Conservation (phyloP, 64 coral and sea anemone genomes). For the Cladopsammia gracilis region DNA sequence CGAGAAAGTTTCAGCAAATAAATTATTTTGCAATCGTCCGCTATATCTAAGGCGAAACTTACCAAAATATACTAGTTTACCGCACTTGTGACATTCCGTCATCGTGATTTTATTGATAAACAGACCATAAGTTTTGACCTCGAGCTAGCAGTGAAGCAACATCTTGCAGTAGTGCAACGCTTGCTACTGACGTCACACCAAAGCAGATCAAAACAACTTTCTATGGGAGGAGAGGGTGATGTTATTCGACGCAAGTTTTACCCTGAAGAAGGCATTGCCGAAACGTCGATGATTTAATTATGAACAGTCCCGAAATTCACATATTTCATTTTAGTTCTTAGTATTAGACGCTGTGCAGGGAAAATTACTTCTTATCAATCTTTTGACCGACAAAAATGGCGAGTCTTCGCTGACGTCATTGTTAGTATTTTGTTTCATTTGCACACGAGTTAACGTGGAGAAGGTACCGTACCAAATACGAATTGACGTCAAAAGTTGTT, state of each 20-base stretch:
- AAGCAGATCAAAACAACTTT: conserved; percentile 25
- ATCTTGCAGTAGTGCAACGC: not conserved
- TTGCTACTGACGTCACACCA: conserved; percentile 69
- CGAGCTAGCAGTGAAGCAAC: not conserved
- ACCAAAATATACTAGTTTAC: conserved; percentile 98
- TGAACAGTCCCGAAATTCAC: no score
- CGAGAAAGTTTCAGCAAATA: not conserved
- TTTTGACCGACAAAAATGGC: no score
- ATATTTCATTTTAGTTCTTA: no score
- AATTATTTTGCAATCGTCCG: not conserved
- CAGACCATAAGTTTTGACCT: not conserved
- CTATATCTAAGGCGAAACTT: conserved; percentile 27
- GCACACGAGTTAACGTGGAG: no score
- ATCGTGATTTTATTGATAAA: conserved; percentile 47
- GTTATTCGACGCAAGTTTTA: not conserved
- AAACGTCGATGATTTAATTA: no score
- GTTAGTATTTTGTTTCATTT: no score
- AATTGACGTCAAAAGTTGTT: no score
- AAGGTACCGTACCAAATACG: no score
- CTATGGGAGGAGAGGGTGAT: not conserved
- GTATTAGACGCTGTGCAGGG: no score
- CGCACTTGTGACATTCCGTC: conserved; percentile 98
- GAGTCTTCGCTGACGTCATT: no score
- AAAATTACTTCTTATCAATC: no score
- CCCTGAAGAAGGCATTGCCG: no score